phyloP scores from a whole-genome alignment of 2,888 invertebrate genomes.

The Eueremaeus valkanovi region DNA sequence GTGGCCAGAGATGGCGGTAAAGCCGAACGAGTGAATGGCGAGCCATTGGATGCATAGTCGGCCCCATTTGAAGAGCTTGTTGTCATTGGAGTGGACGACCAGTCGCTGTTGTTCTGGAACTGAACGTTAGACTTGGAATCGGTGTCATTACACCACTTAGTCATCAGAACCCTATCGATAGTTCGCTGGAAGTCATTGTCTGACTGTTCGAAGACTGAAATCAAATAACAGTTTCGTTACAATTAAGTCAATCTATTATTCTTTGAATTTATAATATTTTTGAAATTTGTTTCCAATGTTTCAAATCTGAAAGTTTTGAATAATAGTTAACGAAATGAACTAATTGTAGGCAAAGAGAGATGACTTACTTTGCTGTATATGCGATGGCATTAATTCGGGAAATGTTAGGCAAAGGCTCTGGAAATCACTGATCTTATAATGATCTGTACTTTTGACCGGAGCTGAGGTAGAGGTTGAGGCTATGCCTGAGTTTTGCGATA shows the following conservation, averaged over 20 bases:
- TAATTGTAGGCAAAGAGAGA: no score
- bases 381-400: conserved; percentile 35
- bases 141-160: conserved; percentile 37
- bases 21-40: background rate
- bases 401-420: conserved; percentile 36
- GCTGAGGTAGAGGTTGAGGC: conserved; percentile 4
- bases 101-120: conserved; percentile 24
- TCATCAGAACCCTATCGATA: conserved; percentile 37
- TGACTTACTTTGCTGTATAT: no score
- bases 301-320: no score
- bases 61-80: no score
- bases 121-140: conserved; percentile 17
- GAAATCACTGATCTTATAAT: conserved; percentile 38
- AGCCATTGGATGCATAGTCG: conserved; percentile 22
- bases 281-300: no score
- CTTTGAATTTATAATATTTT: no score
- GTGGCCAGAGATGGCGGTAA: background rate
- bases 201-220: conserved; percentile 38
- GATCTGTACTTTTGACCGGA: conserved; percentile 18
- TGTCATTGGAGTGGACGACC: conserved; percentile 17
- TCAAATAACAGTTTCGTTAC: no score
- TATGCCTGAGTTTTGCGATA: background rate
- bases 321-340: no score
- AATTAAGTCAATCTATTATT: no score
- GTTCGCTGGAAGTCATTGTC: conserved; percentile 38